These are phyloP conservation scores for Trachelus tabidus DNA, from an alignment of 2,888 invertebrate genomes.

Conservation along the genomic window DNA sequence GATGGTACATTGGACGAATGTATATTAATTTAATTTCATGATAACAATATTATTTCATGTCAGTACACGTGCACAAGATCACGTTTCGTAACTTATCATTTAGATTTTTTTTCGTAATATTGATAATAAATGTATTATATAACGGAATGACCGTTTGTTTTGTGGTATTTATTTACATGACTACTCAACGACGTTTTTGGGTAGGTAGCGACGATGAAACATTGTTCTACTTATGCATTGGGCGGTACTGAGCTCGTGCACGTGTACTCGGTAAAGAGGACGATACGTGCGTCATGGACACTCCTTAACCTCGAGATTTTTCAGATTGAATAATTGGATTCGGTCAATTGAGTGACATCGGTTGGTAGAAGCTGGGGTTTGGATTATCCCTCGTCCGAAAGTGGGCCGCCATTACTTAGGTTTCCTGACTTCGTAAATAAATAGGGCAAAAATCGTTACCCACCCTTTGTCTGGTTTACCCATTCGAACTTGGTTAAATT, in stretches of 20 bases:
- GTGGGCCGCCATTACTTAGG: neutral
- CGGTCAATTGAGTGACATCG: conserved; percentile 1
- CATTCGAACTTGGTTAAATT: neutral
- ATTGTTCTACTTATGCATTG: neutral
- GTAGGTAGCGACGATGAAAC: neutral
- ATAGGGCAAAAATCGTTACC: neutral
- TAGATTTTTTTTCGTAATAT: too few relatives aligned
- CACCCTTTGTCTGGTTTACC: neutral
- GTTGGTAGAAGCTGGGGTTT: neutral
- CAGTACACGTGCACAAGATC: too few relatives aligned
- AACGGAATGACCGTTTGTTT: neutral
- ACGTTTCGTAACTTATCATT: too few relatives aligned
- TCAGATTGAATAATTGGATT: conserved; percentile 1
- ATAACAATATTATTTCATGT: neutral
- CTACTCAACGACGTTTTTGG: neutral
- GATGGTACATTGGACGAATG: neutral
- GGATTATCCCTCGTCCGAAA: conserved; percentile 2
- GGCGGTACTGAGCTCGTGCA: neutral
- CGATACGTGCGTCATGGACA: neutral
- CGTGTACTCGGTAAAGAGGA: neutral
- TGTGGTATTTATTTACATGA: too few relatives aligned
- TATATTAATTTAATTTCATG: neutral
- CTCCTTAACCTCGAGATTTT: conserved; percentile 2
- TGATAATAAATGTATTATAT: neutral
- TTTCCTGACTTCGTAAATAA: neutral